Base-by-base conservation (phyloP, 1,140 invertebrate species). In the Pantala flavescens region DNA sequence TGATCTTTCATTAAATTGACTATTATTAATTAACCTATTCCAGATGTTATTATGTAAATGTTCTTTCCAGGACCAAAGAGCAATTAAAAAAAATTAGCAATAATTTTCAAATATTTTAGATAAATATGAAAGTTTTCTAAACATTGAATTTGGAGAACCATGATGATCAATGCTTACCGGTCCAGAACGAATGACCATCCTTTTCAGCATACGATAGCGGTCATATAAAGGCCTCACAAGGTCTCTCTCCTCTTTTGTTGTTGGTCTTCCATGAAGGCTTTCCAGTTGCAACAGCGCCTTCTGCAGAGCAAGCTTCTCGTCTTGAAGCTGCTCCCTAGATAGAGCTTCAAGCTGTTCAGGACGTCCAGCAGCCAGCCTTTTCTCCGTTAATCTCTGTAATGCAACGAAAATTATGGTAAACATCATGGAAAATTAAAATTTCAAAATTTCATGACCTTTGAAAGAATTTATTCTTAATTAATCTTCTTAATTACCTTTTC, bases 301-400 rank as follows among this genome's bases (percentile, higher is more conserved):
- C 81, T 98, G 96, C n/a, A 98, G 90, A 21, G 92, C 90, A 3
- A 90, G 86, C 83, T 98, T 98, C 82, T 98, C 96, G 19, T 96
- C 94, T 55, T 93, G 84, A 73, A 98, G 82, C 80, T 96, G 90
- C 24, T 91, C 87, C 36, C 87, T 83, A 1, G 84, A 88, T 82
- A 95, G 88, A n/a, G 89, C 85, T 21, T 93, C 91, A 70, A 94
- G 83, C 42, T 86, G 84, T 16, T 87, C 85, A 0, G 90, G 86
- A 19, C 94, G 84, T 23, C 89, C 88, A 0, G 85, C 84, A 12
- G 88, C 86, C 23, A 86, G 82, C 16, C 94, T 86, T 80, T 95
- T 95, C 14, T 91, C 89, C 71, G 87, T 84, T 43, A 96, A 82
- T 82, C 87, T 87, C 86, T 91, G 81, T 2, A 63, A 19, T 21